Conservation (phyloP, 2,888 invertebrate species). For the Halictus quadricinctus region DNA sequence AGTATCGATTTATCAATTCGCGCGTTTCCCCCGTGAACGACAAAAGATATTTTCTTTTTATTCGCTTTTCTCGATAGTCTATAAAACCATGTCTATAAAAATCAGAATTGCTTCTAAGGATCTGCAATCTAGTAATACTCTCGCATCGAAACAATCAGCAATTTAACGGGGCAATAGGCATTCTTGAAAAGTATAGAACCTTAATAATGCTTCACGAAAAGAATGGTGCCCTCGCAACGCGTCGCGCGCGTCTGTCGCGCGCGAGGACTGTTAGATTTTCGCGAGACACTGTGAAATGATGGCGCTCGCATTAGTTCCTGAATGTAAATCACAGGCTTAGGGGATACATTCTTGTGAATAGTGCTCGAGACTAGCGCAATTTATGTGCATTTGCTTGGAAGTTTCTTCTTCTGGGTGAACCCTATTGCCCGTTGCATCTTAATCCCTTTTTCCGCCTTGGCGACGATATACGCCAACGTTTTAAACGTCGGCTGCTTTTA, state of each 20-base stretch:
- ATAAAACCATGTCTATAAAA: not conserved
- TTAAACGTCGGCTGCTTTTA: not conserved
- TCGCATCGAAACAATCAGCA: not conserved
- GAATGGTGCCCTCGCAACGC: not conserved
- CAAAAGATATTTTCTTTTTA: not conserved
- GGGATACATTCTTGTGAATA: constrained; percentile 3
- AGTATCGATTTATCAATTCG: not conserved
- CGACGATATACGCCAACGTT: not conserved
- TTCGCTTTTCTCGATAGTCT: not conserved
- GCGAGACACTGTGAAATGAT: not conserved
- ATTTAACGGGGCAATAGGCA: too few species aligned
- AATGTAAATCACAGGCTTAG: constrained; percentile 10
- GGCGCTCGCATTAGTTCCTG: constrained; percentile 5
- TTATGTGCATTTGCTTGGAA: constrained; percentile 9
- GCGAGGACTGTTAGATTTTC: not conserved
- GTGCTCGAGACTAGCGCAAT: not conserved
- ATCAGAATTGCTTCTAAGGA: not conserved
- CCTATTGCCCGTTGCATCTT: not conserved
- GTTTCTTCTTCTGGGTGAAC: not conserved
- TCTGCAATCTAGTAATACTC: not conserved
- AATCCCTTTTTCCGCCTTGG: not conserved
- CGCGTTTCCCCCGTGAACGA: not conserved
- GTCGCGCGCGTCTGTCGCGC: not conserved
- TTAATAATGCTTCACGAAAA: too few species aligned
- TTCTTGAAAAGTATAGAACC: too few species aligned